These are phyloP conservation scores for Hippocampus kuda DNA, from an alignment of 2,797 vertebrate genomes.

Conservation along the genomic window DNA sequence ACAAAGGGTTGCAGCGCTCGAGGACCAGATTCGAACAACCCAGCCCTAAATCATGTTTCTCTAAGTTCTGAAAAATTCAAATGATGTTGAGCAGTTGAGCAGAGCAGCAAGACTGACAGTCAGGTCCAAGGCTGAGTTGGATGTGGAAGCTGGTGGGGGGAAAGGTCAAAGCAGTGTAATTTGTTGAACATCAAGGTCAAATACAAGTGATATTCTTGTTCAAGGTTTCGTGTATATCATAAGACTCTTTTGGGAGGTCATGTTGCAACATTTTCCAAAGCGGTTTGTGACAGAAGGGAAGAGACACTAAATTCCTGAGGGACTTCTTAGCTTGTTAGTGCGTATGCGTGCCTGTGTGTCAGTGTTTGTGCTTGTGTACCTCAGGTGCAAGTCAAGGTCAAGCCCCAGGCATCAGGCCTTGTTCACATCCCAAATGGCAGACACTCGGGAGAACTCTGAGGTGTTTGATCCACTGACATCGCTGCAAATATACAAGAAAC, in stretches of 20 bases:
- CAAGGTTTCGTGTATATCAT: not conserved
- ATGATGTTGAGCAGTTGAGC: no score
- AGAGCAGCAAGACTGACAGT: no score
- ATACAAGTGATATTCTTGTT: constrained; percentile 1
- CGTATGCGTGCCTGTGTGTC: constrained; percentile 7
- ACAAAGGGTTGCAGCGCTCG: no score
- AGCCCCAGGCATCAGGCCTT: constrained; percentile 18
- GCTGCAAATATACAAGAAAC: constrained; percentile 37
- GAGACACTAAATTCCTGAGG: constrained; percentile 17
- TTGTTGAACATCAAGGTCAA: not conserved
- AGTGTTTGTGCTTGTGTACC: constrained; percentile 8
- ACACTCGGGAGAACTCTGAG: constrained; percentile 9
- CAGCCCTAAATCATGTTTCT: no score
- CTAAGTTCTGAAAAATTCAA: no score
- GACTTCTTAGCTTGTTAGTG: constrained; percentile 25
- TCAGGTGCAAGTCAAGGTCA: constrained; percentile 19
- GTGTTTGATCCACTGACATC: constrained; percentile 29
- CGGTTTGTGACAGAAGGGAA: not conserved
- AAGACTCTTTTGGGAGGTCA: constrained; percentile 2
- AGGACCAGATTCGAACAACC: no score
- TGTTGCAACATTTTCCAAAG: constrained; percentile 42
- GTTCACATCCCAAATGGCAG: constrained; percentile 22
- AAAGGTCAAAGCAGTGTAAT: not conserved
- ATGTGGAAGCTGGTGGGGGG: not conserved
- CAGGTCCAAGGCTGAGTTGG: not conserved